These are phyloP conservation scores for Arrhopalites spinosus DNA, from an alignment of 2,888 invertebrate genomes.

Conservation along the genomic window DNA sequence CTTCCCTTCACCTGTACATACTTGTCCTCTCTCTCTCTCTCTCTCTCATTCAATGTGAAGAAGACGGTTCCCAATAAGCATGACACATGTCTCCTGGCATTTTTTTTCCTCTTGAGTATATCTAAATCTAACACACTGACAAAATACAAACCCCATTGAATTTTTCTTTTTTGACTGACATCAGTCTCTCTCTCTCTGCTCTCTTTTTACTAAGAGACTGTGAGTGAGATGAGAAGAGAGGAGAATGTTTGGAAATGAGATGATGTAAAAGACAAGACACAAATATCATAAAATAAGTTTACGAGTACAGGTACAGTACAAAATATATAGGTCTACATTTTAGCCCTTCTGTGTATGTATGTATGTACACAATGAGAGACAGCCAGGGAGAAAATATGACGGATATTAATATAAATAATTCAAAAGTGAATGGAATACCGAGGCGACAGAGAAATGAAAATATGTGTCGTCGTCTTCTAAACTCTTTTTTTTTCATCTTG, in stretches of 20 bases:
- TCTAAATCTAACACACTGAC: too few species aligned
- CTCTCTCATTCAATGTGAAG: too few species aligned
- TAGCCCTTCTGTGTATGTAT: too few species aligned
- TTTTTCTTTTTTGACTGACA: too few species aligned
- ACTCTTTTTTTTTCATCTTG: neutral
- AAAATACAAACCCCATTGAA: too few species aligned
- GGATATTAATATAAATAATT: neutral
- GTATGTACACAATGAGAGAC: neutral
- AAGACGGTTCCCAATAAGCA: too few species aligned
- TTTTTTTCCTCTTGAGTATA: too few species aligned
- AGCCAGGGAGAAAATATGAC: neutral
- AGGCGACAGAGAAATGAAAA: slow-evolving; percentile 26
- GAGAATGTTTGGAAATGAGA: neutral
- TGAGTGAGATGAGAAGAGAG: slow-evolving; percentile 4
- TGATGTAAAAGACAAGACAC: neutral
- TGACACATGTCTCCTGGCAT: too few species aligned
- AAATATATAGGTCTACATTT: too few species aligned
- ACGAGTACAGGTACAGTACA: neutral
- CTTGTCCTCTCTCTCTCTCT: too few species aligned
- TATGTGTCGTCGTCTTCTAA: slow-evolving; percentile 25
- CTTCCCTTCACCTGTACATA: too few species aligned
- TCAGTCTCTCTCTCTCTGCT: too few species aligned
- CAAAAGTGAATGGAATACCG: slow-evolving; percentile 12
- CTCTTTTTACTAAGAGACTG: neutral
- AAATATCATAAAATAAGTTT: neutral